phyloP scores from a whole-genome alignment of 2,888 invertebrate genomes.

The Anticlea derivata region DNA sequence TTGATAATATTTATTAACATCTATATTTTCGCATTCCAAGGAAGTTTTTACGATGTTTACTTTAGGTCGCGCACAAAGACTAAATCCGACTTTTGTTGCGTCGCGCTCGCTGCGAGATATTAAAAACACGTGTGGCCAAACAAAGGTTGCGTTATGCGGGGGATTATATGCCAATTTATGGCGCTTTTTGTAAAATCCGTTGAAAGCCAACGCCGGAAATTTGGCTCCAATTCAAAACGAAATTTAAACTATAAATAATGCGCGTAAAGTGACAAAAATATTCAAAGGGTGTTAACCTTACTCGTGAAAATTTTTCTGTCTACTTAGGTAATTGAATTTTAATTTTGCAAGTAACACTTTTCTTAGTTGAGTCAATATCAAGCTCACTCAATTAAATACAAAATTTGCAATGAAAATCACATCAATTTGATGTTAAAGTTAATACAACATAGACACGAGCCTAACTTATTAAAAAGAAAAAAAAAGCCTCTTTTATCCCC shows the following conservation, averaged over 20 bases:
- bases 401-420: too few relatives aligned
- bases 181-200: conserved; percentile 81
- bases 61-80: conserved; percentile 74
- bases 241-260: conserved; percentile 79
- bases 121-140: conserved; percentile 84
- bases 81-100: conserved; percentile 76
- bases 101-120: conserved; percentile 41
- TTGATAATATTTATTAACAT: conserved; percentile 79
- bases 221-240: conserved; percentile 83
- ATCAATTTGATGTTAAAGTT: too few relatives aligned
- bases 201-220: conserved; percentile 79
- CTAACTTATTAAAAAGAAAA: too few relatives aligned
- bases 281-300: conserved; percentile 55
- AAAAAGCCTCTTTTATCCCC: too few relatives aligned
- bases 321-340: too few relatives aligned
- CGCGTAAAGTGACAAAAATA: conserved; percentile 62
- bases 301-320: conserved; percentile 50
- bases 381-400: too few relatives aligned
- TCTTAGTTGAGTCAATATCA: too few relatives aligned
- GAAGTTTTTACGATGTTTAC: conserved; percentile 77
- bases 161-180: conserved; percentile 84
- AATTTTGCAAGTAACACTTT: too few relatives aligned
- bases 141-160: conserved; percentile 84
- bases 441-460: too few relatives aligned
- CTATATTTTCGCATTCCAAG: conserved; percentile 42